Percentiles rank a stretch among this genome's conserved stretches.
Evolutionary conservation across 1,140 invertebrate species (phyloP).

Genomic region (Leucophenga varia): DNA sequence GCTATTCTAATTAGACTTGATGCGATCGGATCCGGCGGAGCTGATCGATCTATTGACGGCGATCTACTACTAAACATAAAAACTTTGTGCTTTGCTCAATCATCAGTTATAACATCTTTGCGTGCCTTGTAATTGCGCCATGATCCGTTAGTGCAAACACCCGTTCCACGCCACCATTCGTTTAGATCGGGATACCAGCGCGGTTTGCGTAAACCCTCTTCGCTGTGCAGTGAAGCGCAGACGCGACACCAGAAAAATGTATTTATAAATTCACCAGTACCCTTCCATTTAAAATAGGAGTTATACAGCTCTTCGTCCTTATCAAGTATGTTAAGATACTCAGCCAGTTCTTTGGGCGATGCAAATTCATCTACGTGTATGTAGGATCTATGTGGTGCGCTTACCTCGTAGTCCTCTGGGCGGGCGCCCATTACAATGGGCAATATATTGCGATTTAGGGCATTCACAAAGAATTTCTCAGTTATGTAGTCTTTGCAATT

Average conservation of each 20-base stretch:
- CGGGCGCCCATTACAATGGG: conserved; percentile 96
- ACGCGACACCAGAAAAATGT: conserved; percentile 95
- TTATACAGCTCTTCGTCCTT: conserved; percentile 86
- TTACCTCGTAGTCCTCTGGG: conserved; percentile 82
- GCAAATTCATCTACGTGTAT: conserved; percentile 95
- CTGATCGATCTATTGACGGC: too few species aligned
- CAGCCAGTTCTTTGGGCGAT: conserved; percentile 78
- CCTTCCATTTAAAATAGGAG: conserved; percentile 91
- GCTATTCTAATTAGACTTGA: too few species aligned
- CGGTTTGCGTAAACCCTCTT: conserved; percentile 59
- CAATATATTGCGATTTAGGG: conserved; percentile 83
- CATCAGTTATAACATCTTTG: conserved; percentile 53
- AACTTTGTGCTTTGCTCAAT: conserved; percentile 41
- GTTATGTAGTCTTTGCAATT: conserved; percentile 96
- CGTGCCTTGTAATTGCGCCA: conserved; percentile 64
- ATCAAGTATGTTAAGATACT: conserved; percentile 82
- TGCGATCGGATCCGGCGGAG: too few species aligned
- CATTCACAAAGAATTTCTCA: conserved; percentile 96
- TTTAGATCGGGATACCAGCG: conserved; percentile 80
- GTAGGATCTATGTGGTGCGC: conserved; percentile 82
- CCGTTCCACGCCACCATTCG: conserved; percentile 81
- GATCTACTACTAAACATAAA: background rate
- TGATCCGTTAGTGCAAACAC: conserved; percentile 68
- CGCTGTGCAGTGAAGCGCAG: conserved; percentile 86
- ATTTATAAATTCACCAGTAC: conserved; percentile 91